A percentile compares a stretch with the other conserved stretches of the same genome.
These are phyloP conservation scores for Heliangelus exortis DNA, from an alignment of 2,797 vertebrate species.

Conservation along the genomic window DNA sequence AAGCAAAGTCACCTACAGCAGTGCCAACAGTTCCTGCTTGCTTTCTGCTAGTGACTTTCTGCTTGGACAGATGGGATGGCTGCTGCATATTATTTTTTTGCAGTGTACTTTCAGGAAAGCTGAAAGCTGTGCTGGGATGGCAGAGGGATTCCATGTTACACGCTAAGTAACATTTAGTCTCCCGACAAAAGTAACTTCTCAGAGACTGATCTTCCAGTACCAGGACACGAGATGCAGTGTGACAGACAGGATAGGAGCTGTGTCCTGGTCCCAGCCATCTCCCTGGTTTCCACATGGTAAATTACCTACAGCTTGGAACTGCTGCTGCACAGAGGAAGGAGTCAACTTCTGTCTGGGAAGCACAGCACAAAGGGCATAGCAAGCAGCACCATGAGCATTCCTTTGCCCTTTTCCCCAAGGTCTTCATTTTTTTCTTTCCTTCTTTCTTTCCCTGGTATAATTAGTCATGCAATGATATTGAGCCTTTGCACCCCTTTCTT, in stretches of 20 bases:
- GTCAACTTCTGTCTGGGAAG: background rate
- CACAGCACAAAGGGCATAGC: accelerated
- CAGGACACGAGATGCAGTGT: background rate
- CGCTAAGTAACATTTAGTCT: background rate
- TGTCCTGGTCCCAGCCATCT: background rate
- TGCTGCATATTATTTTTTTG: background rate
- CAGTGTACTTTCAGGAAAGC: background rate
- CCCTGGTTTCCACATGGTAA: background rate
- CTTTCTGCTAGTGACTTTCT: background rate
- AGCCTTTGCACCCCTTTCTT: background rate
- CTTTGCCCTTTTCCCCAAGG: background rate
- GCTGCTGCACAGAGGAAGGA: background rate
- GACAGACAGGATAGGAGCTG: background rate
- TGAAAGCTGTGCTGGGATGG: background rate
- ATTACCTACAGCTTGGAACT: background rate
- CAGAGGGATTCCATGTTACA: background rate
- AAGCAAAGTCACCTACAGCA: background rate
- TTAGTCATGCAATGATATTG: accelerated
- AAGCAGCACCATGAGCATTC: background rate
- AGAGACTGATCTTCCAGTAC: background rate
- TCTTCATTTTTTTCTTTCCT: background rate
- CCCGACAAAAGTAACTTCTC: background rate
- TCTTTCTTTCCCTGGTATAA: background rate
- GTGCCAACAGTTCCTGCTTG: background rate
- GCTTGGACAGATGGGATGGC: background rate